Evolutionary conservation across 2,888 invertebrate genomes (phyloP).

Genomic region (Clivina fossor): DNA sequence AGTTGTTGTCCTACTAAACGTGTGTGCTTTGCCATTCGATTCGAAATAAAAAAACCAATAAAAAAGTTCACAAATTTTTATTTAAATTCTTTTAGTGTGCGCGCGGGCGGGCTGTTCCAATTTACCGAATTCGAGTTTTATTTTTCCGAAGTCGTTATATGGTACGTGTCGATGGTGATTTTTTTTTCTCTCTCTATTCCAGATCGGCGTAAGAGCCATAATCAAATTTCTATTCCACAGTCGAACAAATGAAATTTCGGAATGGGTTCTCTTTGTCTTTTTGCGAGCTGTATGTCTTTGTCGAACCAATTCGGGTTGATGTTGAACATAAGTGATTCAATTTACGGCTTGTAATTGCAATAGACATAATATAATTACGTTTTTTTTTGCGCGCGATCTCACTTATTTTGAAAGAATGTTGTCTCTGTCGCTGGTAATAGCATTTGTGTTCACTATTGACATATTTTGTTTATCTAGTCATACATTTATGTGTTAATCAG

Average conservation of each 20-base stretch:
- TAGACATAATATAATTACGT: slow-evolving; percentile 9
- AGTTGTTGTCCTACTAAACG: neutral
- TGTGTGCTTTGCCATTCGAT: slow-evolving; percentile 3
- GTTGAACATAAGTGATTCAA: slow-evolving; percentile 2
- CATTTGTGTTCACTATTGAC: no score
- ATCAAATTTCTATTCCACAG: slow-evolving; percentile 16
- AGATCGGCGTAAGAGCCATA: slow-evolving; percentile 11
- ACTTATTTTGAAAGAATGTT: no score
- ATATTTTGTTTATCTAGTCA: no score
- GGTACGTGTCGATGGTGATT: slow-evolving; percentile 5
- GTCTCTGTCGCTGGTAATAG: no score
- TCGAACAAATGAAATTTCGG: slow-evolving; percentile 19
- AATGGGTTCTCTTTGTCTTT: slow-evolving; percentile 10
- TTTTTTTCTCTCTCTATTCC: slow-evolving; percentile 3
- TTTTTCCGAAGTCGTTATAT: slow-evolving; percentile 14
- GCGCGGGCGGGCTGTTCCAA: no score
- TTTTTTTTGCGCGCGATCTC: no score
- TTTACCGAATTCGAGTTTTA: no score
- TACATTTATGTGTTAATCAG: no score
- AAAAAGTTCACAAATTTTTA: slow-evolving; percentile 14
- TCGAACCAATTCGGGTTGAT: neutral
- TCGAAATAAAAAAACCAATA: slow-evolving; percentile 13
- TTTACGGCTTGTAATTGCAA: slow-evolving; percentile 14
- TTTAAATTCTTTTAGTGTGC: slow-evolving; percentile 17
- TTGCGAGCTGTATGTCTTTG: slow-evolving; percentile 1